Evolutionary conservation across 1,140 invertebrate species (phyloP), one percentile per base, ranked within the genome.

Genomic region (Heliothis subflexa): DNA sequence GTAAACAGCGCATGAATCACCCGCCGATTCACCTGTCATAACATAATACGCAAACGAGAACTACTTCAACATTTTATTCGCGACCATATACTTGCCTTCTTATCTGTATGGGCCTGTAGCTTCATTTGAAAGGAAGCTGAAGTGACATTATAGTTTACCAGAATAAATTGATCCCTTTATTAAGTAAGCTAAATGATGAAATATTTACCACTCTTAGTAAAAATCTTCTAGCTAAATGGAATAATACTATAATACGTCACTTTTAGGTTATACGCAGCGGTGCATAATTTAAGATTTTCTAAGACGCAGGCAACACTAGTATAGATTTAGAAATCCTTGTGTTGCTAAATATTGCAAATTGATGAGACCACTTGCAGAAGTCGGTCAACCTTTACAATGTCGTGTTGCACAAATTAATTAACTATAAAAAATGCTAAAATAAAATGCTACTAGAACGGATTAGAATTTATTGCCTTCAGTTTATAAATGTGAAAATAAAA

Each of bases 1-100:
- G 40, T 40, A 40, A 62, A 62, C 21, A 28, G 28, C 28, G 59
- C 14, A 33, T 62, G 59, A 62, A 62, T 62, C 59, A 40, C 28
- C 59, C 28, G 59, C 59, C 59, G 28, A n/a, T 16, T 16, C 59
- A 62, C 59, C 13, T 40, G 59, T 62, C 59, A 62, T 16, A 62
- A 62, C 28, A 40, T 40, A 33, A 13, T 21, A 10, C 18, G 55
- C 18, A 25, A 33, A 10, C 7, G 55, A 25, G 55, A 57, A 11
- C 13, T 12, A 2, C 47, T 49, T 9, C 13, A 55, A 7, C 16
- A 25, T 25, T 21, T 25, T 11, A 33, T n/a, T n/a, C 2, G 7
- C 33, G 13, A 40, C 28, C 28, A 40, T 33, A 62, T 40, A 14
- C 4, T 61, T 11, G 10, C 28, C 14, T 40, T n/a, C 3, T 18